Conservation (phyloP, 2,888 invertebrate genomes). For the Orchesellides sinensis region DNA sequence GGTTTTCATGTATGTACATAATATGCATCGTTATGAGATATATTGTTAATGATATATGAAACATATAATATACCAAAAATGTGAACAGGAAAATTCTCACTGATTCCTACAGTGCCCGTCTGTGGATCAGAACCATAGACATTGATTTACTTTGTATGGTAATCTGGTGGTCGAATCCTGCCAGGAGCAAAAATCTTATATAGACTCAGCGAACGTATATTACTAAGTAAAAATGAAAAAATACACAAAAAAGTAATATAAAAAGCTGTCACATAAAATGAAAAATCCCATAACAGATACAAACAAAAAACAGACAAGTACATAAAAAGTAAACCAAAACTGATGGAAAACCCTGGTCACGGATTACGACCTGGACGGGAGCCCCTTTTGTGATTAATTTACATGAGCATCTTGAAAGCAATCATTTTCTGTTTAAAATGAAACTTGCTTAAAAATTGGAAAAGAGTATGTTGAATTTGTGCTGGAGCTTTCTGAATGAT, state of each 20-base stretch:
- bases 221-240: conserved; percentile 56
- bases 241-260: conserved; percentile 65
- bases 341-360: conserved; percentile 47
- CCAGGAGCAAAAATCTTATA: conserved; percentile 64
- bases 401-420: background rate
- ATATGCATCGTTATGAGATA: too few species aligned
- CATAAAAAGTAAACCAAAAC: conserved; percentile 69
- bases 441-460: background rate
- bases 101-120: conserved; percentile 58
- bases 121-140: conserved; percentile 51
- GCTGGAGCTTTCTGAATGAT: too few species aligned
- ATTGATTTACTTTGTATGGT: conserved; percentile 32
- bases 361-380: conserved; percentile 46
- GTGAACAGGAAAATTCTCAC: conserved; percentile 27
- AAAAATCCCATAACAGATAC: conserved; percentile 66
- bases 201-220: conserved; percentile 55
- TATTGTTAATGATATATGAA: too few species aligned
- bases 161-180: conserved; percentile 47
- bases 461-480: too few species aligned
- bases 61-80: conserved; percentile 21
- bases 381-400: conserved; percentile 46
- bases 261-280: conserved; percentile 59
- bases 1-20: too few species aligned
- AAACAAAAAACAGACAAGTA: conserved; percentile 35
- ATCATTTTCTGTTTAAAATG: background rate